Evolutionary conservation across 2,113 vertebrate species (phyloP), one percentile per base, ranked within the genome.

Genomic region (Callipepla squamata): DNA sequence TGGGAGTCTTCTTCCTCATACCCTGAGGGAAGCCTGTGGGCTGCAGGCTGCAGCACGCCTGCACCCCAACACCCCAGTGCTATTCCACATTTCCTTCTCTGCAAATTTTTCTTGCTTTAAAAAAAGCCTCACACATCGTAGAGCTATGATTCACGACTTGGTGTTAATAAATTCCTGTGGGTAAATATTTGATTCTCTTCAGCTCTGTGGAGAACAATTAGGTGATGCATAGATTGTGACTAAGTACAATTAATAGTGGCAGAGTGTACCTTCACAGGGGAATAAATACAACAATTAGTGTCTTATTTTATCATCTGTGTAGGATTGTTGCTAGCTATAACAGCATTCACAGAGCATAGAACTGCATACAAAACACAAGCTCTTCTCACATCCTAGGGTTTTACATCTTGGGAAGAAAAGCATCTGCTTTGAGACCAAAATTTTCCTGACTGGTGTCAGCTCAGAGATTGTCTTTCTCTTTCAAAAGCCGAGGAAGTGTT

Each of bases 181-280:
- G 72, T 96, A 97, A 97, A 97, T 96, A 94, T 96, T 94, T 96
- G 66, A 89, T 96, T 89, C 74, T 92, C 87, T 82, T 80, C 44
- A 85, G 65, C 74, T 81, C 75, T 85, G 51, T 85, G 47, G 70
- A 96, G 92, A 89, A 92, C 87, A 83, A 91, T 91, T 90, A 91
- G 53, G 67, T 90, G 85, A 93, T 95, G 91, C 94, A 80, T 75
- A 95, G 79, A 94, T 93, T 96, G 91, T 96, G 96, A 95, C 94
- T 94, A 95, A 95, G 84, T 87, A 92, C 78, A 87, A 92, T 93
- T 95, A 96, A 94, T 91, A 90, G 55, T 70, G 59, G 67, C 66
- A 85, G 72, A 87, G 66, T 61, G 32, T 86, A 80, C 73, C 58
- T 94, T 96, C 77, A 50, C 36, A 66, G 72, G 80, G 92, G 85